Base-by-base conservation (phyloP, 2,888 invertebrate species). In the Sarcophaga rosellei region DNA sequence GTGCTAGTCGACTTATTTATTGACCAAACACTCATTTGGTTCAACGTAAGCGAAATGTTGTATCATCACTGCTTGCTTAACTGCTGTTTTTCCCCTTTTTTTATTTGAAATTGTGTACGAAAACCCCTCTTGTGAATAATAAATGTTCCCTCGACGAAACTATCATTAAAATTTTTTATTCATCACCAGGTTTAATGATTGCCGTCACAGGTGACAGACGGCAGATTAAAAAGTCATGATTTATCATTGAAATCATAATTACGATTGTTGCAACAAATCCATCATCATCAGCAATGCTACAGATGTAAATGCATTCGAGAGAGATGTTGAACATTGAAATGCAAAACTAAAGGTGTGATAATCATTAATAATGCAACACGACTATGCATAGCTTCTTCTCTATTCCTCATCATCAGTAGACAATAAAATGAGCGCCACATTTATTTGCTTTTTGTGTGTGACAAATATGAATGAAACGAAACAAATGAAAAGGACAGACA, bases 291-390 rank as follows among this genome's bases (percentile, higher is more conserved):
- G 10, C 20, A 61, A 61, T 61, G 21, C 21, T 20, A 61, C 20
- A 61, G 0, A 11, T 61, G 61, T 61, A 20, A 20, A n/a, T 61
- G 10, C 61, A 61, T 61, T 11, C 10, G 17, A 21, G 21, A 57
- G n/a, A 57, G 6, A 3, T 17, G 17, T 17, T 61, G 17, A 61
- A 61, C 10, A 21, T 5, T 53, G 17, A 21, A 21, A n/a, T n/a
- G 6, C 3, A 69, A 47, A 69, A 45, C n/a, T 65, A 57, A 17
- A 85, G 62, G 77, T 86, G 85, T 82, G 72, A 79, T 65, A 79
- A 75, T 76, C 80, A 86, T 76, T 80, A 83, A 79, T 79, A 72
- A 68, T 80, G 79, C 76, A 82, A 86, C 70, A 77, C 53, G 15
- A 20, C 21, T 12, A 21, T 47, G 21, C 10, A 68, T 45, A 20